Evolutionary conservation across 2,888 invertebrate species (phyloP), one percentile per base, ranked within the genome.

Genomic region (Ischnura elegans): DNA sequence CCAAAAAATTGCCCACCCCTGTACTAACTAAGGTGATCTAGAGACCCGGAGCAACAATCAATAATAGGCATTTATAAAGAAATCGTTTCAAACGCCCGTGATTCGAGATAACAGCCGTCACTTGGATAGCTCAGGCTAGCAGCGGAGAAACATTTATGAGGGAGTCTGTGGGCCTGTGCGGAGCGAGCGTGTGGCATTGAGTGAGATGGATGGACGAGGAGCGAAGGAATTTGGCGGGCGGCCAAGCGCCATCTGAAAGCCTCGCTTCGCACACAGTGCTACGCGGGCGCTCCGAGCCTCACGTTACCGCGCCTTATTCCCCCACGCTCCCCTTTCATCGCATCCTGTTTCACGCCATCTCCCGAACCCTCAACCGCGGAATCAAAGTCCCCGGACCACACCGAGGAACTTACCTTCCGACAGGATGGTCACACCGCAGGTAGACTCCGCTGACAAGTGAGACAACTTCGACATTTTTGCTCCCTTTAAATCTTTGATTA

Each of bases 91-190:
- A 61, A 90, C n/a, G n/a, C 43, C 61, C 61, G 21, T n/a, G n/a
- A 51, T 66, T 43, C 55, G 36, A 42, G 51, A 55, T n/a, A 36
- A 36, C 36, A 36, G 76, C 36, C 76, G 76, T 76, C 29, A 4
- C 10, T 8, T 76, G 29, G 36, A 76, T 36, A 36, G 76, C 76
- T 76, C 76, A 19, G 36, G 55, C 5, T 0, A 43, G 61, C 61
- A 43, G 66, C 8, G 90, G 61, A 43, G 55, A 90, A 66, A 61
- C 90, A 90, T 90, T 90, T 90, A 90, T 90, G 90, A 90, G 36
- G 61, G 90, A 43, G 90, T 0, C 42, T 10, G 55, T 76, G 4
- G 76, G 76, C 10, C 10, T 76, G 16, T 36, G 36, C 13, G 36
- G 76, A 76, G 13, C 10, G 76, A 25, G 25, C 21, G 21, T 19